Percentiles rank a stretch among this genome's conserved stretches.
Conservation (phyloP, 2,113 vertebrate genomes). For the Hypomesus transpacificus region DNA sequence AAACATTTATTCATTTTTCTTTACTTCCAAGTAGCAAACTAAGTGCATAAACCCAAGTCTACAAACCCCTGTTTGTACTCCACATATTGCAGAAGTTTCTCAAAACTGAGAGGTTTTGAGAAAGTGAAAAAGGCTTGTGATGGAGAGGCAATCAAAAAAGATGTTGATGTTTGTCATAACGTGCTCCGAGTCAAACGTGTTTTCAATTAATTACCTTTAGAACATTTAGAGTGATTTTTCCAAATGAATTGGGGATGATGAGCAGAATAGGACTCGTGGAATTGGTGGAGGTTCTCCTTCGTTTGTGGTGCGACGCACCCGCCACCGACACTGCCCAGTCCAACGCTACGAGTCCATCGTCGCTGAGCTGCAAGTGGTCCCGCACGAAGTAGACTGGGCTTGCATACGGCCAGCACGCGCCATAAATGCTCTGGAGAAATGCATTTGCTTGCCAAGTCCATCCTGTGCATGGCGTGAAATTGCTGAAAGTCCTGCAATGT, state of each 20-base stretch:
- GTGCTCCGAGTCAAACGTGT: no score
- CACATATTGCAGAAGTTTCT: no score
- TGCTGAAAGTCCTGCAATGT: constrained; percentile 69
- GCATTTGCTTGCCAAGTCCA: constrained; percentile 71
- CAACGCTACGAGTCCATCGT: constrained; percentile 76
- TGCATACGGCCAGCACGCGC: constrained; percentile 66
- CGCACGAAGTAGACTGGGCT: constrained; percentile 71
- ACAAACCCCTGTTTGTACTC: no score
- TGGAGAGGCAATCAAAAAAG: no score
- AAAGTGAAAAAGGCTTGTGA: no score
- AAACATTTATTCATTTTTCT: no score
- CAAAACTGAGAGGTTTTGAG: no score
- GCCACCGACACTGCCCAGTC: constrained; percentile 76
- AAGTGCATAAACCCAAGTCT: no score
- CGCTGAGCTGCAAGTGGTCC: constrained; percentile 76
- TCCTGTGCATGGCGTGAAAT: constrained; percentile 47
- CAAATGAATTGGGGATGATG: constrained; percentile 79
- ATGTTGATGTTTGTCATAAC: no score
- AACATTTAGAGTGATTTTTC: constrained; percentile 77
- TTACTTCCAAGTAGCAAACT: no score
- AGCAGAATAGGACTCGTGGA: constrained; percentile 74
- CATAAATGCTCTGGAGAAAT: constrained; percentile 68
- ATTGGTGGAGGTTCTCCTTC: constrained; percentile 75
- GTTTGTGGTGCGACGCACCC: constrained; percentile 56
- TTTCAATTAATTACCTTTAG: constrained; percentile 65